Percentiles rank a stretch among this genome's conserved stretches.
These are phyloP conservation scores for Dendrocopos noguchii DNA, from an alignment of 2,113 vertebrate genomes.

Conservation along the genomic window DNA sequence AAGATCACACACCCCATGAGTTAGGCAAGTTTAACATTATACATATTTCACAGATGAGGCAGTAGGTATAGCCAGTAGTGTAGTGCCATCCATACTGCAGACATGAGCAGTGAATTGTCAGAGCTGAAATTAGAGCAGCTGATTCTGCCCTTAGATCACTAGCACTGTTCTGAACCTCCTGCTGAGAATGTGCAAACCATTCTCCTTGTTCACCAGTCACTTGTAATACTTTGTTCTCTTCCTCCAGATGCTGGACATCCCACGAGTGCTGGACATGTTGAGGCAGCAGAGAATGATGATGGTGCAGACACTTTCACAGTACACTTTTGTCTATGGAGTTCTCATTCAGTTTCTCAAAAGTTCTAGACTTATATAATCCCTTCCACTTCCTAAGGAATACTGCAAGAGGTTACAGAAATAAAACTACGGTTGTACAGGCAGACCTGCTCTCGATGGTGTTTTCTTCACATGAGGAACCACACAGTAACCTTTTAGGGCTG, in stretches of 20 bases:
- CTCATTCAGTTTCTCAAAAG: slow-evolving; percentile 95
- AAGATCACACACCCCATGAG: background rate
- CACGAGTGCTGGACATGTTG: slow-evolving; percentile 84
- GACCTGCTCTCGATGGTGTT: background rate
- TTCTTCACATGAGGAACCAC: background rate
- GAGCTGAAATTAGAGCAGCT: background rate
- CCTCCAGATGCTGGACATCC: slow-evolving; percentile 87
- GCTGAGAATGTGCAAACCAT: background rate
- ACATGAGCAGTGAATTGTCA: background rate
- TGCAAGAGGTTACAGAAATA: slow-evolving; percentile 36
- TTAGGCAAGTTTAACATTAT: background rate
- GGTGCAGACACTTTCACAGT: slow-evolving; percentile 96
- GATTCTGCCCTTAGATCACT: background rate
- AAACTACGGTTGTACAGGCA: background rate
- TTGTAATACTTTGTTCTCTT: background rate
- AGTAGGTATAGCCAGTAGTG: background rate
- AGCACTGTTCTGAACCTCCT: background rate
- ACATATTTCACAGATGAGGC: background rate
- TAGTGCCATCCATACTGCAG: background rate
- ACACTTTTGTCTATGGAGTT: slow-evolving; percentile 94
- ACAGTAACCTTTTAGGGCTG: background rate
- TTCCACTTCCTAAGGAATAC: background rate
- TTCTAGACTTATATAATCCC: slow-evolving; percentile 91
- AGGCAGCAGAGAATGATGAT: slow-evolving; percentile 95
- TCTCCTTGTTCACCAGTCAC: background rate